Base-by-base conservation (phyloP, 35 echinoderm and acorn worm genomes). In the Apostichopus californicus region DNA sequence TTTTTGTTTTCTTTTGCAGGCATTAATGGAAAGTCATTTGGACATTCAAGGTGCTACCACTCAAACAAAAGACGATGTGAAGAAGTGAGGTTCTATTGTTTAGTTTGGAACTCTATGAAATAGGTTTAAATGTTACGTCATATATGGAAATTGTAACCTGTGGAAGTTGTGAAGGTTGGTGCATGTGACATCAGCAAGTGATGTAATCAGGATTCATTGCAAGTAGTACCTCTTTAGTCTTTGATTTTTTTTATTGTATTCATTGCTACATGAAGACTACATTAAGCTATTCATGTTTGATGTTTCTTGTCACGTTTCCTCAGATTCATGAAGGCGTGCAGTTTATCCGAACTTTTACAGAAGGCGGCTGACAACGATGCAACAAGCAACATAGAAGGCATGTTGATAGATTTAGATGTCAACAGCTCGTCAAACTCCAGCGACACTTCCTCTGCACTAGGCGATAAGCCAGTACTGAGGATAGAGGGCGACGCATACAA, bases 271-370 rank as follows among this genome's bases (percentile, higher is more conserved):
- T 7, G 56, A 25, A 25, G 25, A 25, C 25, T 25, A 25, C 26
- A 78, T 9, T 21, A 8, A 22, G 34, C 20, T 17, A 12, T 11
- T 59, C 1, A 7, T 92, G 55, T 92, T 11, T 55, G 12, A 61
- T 9, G 8, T 61, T 61, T 8, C 23, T 18, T 46, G n/a, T 25
- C 24, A 77, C 25, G 5, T 93, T 61, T 78, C 13, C 14, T 71
- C 52, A 98, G 96, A 90, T 98, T 98, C 77, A 94, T 98, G 88
- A 91, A 95, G 81, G 92, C 91, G 2, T 98, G 96, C 63, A 98
- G 96, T 70, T 80, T 98, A 15, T 94, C 96, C 46, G 96, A 98
- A 13, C 91, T 98, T 8, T 70, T 98, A 2, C 96, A 95, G 87
- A 93, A 95, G 72, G 77, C 88, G 22, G 78, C 73, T 57, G 91